Conservation (phyloP, 2,797 vertebrate species). For the Peromyscus attwateri region DNA sequence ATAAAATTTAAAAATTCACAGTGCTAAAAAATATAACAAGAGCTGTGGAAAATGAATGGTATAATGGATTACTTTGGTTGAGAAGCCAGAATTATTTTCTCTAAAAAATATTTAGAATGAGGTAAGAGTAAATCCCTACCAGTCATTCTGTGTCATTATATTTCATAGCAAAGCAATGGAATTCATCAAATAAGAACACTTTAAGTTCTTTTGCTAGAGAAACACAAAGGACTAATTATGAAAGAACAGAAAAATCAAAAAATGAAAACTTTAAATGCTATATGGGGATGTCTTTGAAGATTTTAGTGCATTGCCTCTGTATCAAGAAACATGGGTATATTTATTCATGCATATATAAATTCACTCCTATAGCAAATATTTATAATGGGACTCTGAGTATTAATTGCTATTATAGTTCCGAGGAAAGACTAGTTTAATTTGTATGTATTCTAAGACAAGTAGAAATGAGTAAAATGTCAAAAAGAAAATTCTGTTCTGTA, state of each 20-base stretch:
- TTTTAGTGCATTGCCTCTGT: neutral
- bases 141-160: neutral
- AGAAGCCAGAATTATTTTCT: neutral
- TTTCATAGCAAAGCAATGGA: neutral
- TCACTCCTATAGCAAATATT: neutral
- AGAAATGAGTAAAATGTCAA: neutral
- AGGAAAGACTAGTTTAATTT: neutral
- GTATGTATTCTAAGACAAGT: neutral
- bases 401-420: neutral
- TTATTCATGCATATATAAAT: neutral
- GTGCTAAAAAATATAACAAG: neutral
- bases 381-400: neutral
- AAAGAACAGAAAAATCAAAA: neutral
- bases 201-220: neutral
- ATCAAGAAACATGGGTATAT: neutral
- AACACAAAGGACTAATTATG: neutral
- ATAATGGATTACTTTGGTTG: neutral
- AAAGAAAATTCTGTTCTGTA: neutral
- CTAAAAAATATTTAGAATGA: neutral
- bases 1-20: slow-evolving; percentile 19
- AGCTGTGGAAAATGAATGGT: neutral
- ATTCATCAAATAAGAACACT: neutral
- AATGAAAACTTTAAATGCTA: neutral
- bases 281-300: neutral
- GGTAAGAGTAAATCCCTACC: neutral